These are phyloP conservation scores for Elephantulus edwardii DNA, from an alignment of 2,113 vertebrate genomes.

Conservation along the genomic window DNA sequence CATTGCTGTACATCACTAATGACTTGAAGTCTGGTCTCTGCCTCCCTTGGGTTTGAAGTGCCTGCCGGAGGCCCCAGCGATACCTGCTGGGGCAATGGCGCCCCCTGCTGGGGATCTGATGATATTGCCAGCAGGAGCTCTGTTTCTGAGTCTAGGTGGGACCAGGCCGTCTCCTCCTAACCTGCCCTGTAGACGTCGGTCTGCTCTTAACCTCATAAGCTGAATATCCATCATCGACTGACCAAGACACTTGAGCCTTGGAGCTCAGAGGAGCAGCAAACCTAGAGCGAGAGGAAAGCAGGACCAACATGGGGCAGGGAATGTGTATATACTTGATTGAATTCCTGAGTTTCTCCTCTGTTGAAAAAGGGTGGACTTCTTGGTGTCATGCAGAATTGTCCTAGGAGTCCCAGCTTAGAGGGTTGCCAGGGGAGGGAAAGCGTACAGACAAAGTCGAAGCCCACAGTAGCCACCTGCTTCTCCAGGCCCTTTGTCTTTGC, in stretches of 20 bases:
- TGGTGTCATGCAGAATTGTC: neutral
- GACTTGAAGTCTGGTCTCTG: neutral
- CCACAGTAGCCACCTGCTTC: neutral
- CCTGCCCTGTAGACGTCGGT: neutral
- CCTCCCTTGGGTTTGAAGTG: neutral
- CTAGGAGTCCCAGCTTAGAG: neutral
- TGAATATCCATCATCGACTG: neutral
- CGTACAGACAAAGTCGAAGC: accelerated
- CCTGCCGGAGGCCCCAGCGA: neutral
- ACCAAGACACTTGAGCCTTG: neutral
- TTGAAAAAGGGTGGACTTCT: neutral
- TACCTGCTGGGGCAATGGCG: neutral
- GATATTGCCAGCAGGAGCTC: neutral
- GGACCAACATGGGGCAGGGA: neutral
- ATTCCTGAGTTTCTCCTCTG: neutral
- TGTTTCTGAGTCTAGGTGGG: neutral
- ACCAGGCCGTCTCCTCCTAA: neutral
- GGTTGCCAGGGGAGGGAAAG: neutral
- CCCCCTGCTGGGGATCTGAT: neutral
- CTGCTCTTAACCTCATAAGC: neutral
- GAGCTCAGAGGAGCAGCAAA: neutral
- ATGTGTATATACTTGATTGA: neutral
- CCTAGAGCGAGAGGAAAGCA: neutral
- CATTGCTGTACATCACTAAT: conserved; percentile 10
- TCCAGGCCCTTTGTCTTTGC: neutral